phyloP scores from a whole-genome alignment of 2,888 invertebrate genomes.

The Carabus problematicus region DNA sequence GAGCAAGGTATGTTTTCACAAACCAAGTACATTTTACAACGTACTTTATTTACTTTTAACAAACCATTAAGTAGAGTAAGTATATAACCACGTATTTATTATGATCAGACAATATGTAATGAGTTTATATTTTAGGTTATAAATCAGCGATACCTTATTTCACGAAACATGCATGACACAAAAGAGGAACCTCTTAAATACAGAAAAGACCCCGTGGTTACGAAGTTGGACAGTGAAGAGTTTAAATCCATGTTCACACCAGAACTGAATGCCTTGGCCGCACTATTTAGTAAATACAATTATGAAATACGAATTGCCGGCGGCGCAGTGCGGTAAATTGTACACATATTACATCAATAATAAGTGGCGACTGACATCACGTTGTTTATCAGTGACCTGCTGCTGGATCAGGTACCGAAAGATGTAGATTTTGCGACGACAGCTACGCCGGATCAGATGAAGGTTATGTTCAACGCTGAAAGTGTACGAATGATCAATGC shows the following conservation, averaged over 20 bases:
- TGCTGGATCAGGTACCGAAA: constrained; percentile 80
- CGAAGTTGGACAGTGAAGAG: constrained; percentile 74
- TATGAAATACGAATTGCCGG: constrained; percentile 94
- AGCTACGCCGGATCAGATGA: constrained; percentile 97
- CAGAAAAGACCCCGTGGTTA: constrained; percentile 72
- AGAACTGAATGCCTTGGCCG: constrained; percentile 74
- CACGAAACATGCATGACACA: constrained; percentile 5
- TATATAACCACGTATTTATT: too few relatives aligned
- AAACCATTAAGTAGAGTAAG: too few relatives aligned
- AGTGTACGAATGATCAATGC: constrained; percentile 89
- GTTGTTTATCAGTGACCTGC: constrained; percentile 69
- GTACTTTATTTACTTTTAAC: too few relatives aligned
- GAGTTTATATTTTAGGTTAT: constrained; percentile 21
- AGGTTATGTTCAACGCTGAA: constrained; percentile 86
- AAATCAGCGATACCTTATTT: neutral
- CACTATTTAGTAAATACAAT: constrained; percentile 79
- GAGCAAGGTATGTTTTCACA: too few relatives aligned
- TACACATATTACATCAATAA: neutral
- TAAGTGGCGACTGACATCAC: neutral
- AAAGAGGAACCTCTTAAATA: constrained; percentile 46
- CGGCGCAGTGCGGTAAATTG: constrained; percentile 84
- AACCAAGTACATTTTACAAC: too few relatives aligned
- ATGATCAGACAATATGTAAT: too few relatives aligned
- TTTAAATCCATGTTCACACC: constrained; percentile 83
- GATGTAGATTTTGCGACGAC: constrained; percentile 98